Evolutionary conservation across 2,888 invertebrate species (phyloP).

Genomic region (Ectemnius continuus): DNA sequence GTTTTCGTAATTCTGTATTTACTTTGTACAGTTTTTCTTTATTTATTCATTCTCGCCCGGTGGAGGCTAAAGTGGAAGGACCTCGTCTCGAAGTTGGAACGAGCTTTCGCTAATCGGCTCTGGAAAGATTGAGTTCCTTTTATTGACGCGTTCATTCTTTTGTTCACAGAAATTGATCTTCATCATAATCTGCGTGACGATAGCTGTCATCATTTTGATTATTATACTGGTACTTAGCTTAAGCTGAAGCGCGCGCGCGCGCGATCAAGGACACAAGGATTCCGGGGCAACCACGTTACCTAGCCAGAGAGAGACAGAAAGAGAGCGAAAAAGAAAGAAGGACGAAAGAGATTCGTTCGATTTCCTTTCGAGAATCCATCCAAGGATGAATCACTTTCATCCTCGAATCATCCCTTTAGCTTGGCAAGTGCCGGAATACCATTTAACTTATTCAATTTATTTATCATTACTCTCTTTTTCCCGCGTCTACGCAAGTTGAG

Average conservation of each 20-base stretch:
- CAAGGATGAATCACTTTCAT: too few relatives aligned
- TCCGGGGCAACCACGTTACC: conserved; percentile 1
- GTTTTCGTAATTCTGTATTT: neutral
- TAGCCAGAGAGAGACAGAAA: too few relatives aligned
- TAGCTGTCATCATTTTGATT: conserved; percentile 88
- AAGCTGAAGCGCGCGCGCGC: conserved; percentile 56
- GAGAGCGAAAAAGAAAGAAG: neutral
- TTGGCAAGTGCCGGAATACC: too few relatives aligned
- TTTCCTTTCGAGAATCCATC: neutral
- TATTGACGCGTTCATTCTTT: conserved; percentile 51
- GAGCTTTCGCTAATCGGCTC: neutral
- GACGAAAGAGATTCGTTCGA: neutral
- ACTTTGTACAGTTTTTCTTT: neutral
- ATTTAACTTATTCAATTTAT: too few relatives aligned
- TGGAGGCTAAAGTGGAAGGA: neutral
- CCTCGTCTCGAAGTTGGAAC: conserved; percentile 5
- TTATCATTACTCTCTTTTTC: too few relatives aligned
- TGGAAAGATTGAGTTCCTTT: neutral
- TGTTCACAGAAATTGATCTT: conserved; percentile 92
- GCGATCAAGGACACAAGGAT: conserved; percentile 36
- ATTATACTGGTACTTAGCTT: conserved; percentile 81
- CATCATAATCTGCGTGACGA: conserved; percentile 90
- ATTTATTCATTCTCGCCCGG: neutral
- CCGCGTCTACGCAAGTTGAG: too few relatives aligned
- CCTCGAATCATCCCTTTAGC: too few relatives aligned